Base-by-base conservation (phyloP, 2,888 invertebrate genomes). In the Lagria hirta region DNA sequence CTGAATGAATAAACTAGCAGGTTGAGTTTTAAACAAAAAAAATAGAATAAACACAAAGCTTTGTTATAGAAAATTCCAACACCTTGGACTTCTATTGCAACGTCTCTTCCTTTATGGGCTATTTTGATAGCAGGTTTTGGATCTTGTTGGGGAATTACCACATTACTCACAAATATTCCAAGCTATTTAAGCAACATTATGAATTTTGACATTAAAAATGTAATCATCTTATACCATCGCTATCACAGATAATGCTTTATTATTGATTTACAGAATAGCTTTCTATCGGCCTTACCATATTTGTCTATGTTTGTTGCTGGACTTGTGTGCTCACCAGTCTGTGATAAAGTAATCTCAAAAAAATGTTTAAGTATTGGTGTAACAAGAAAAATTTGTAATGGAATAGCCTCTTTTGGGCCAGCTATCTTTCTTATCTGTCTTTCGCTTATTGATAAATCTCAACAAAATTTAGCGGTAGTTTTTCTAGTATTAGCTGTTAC, bases 131-230 rank as follows among this genome's bases (percentile, higher is more conserved):
- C 83, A 0, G 88, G 89, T 62, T 80, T 83, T 48, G 82, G 84
- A 0, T 86, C 89, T 51, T 82, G 80, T 58, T 85, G 89, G 79
- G 90, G 89, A 13, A 89, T 86, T 70, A 88, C 88, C 82, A 88
- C 88, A 14, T 72, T 91, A n/a, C 73, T 90, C 0, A 89, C 89
- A 0, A 84, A 90, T 66, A 84, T 88, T 60, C 91, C 91, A 0
- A 80, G 83, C 0, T 91, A 88, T 63, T 83, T 91, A 79, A 80
- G 79, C 55, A 78, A 80, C 29, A 82, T 88, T 4, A 74, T 90
- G 0, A 72, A 78, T 33, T 86, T 82, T 55, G 77, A 89, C 41
- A 84, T 90, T 14, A 81, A 83, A 65, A 71, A 78, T 51, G 86
- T 86, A 49, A 52, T n/a, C n/a, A n/a, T n/a, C n/a, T n/a, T n/a